Percentiles rank a stretch among this genome's conserved stretches.
Conservation (phyloP, 2,888 invertebrate species). For the Creontiades dilutus region DNA sequence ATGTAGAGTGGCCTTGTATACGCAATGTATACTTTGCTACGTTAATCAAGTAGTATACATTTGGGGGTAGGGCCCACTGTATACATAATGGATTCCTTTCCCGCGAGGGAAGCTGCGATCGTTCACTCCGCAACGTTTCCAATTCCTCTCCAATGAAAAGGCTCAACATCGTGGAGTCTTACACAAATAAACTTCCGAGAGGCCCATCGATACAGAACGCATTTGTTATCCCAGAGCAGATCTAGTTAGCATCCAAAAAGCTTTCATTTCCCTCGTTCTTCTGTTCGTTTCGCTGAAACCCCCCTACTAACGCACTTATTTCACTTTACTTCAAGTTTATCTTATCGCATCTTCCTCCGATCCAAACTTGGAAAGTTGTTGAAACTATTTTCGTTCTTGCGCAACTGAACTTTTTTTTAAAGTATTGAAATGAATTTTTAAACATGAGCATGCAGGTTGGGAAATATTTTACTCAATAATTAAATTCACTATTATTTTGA, state of each 20-base stretch:
- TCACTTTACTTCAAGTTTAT: not conserved
- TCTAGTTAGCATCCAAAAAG: constrained; percentile 51
- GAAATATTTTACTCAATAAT: too few species aligned
- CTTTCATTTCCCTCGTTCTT: constrained; percentile 41
- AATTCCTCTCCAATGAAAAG: constrained; percentile 51
- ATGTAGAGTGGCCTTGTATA: constrained; percentile 49
- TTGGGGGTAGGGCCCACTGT: constrained; percentile 45
- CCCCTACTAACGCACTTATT: not conserved
- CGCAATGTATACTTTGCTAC: constrained; percentile 41
- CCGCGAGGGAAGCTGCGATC: not conserved
- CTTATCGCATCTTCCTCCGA: not conserved
- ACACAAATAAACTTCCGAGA: constrained; percentile 63
- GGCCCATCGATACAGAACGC: constrained; percentile 37
- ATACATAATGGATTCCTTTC: constrained; percentile 60
- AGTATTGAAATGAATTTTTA: too few species aligned
- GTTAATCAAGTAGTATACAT: constrained; percentile 64
- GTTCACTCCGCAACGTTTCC: constrained; percentile 59
- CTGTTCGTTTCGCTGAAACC: not conserved
- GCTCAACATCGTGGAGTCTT: constrained; percentile 49
- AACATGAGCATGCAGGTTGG: too few species aligned
- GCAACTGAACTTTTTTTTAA: too few species aligned
- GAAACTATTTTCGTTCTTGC: too few species aligned
- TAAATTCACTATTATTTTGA: too few species aligned
- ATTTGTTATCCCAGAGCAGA: constrained; percentile 59
- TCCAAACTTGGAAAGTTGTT: too few species aligned